Conservation (phyloP, 2,113 vertebrate genomes). For the Nestor notabilis region DNA sequence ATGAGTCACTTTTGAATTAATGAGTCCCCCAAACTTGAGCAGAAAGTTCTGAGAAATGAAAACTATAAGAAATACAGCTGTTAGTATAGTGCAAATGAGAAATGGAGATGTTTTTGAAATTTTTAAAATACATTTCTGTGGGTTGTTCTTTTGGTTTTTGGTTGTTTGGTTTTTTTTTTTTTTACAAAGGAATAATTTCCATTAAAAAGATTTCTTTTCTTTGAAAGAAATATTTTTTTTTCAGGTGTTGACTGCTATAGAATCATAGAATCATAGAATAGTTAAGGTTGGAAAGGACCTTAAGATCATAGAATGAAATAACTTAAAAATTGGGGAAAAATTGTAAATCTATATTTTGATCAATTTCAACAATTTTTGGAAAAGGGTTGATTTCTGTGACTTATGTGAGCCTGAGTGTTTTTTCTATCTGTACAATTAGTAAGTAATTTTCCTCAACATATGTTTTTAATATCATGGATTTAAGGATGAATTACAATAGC, state of each 20-base stretch:
- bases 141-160: not conserved
- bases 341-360: not conserved
- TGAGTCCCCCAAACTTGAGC: not conserved
- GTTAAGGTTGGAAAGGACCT: no score
- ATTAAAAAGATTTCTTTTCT: not conserved
- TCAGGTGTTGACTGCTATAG: not conserved
- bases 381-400: not conserved
- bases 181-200: not conserved
- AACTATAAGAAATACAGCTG: not conserved
- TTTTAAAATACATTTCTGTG: not conserved
- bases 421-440: not conserved
- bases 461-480: not conserved
- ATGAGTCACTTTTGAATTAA: not conserved
- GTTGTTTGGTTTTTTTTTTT: not conserved
- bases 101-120: not conserved
- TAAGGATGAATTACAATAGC: not conserved
- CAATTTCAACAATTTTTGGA: not conserved
- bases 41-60: not conserved
- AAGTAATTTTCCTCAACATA: not conserved
- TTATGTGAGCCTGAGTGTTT: not conserved
- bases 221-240: not conserved
- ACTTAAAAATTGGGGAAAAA: not conserved
- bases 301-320: not conserved
- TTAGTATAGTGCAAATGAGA: not conserved
- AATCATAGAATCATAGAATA: no score